Evolutionary conservation across 2,797 vertebrate species (phyloP), one percentile per base, ranked within the genome.

Genomic region (Odontamblyopus lacepedii): DNA sequence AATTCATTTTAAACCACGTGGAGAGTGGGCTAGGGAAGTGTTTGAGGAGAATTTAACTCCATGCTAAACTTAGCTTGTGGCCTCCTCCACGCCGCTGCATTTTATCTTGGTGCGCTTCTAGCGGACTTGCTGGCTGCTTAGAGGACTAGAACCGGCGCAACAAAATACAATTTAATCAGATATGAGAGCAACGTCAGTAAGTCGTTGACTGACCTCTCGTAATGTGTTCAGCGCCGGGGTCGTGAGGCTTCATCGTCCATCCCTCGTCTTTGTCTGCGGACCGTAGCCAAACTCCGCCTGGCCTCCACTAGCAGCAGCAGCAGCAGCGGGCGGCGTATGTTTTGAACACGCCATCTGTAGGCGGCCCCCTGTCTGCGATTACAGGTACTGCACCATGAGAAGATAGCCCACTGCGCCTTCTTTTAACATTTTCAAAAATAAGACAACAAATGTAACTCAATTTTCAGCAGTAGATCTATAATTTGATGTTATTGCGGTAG

Each of bases 231-330:
- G 35, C 27, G 59, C 61, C 78, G 73, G 73, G 70, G 51, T 71
- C 55, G 67, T 9, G 1, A 6, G 19, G 27, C 16, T 19, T 48
- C 71, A 15, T 53, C 3, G 53, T 72, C 80, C 82, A 73, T 85
- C 80, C 65, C 67, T 79, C 1, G 81, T 78, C 90, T 92, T 90
- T 90, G 88, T 91, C 82, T 88, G 64, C 38, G 70, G 78, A 75
- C 77, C 56, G 75, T 23, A 62, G 74, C 61, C 70, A 76, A 85
- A 86, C 86, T 90, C 88, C 84, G 76, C 82, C 91, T 83, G 88
- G 74, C 51, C 78, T 70, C 72, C 65, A 74, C 71, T 69, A 19
- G 50, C 50, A 19, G 50, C 50, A 51, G 55, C 55, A 71, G 51
- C 62, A 44, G 63, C 63, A 63, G 57, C 79, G 48, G 55, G 68